phyloP scores from a whole-genome alignment of 2,888 invertebrate genomes.

The Sussaba pulchella region DNA sequence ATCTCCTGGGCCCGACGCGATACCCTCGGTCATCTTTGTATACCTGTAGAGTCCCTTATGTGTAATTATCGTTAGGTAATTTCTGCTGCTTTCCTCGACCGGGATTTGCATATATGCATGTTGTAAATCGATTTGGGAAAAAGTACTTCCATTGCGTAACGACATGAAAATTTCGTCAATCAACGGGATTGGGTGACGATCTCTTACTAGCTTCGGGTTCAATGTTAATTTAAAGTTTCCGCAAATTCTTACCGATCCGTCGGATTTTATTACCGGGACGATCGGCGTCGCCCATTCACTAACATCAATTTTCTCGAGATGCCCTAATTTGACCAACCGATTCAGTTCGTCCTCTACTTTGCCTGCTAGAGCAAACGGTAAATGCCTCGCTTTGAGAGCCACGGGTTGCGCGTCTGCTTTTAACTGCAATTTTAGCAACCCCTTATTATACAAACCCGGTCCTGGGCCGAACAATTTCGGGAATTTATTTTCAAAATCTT shows the following conservation, averaged over 20 bases:
- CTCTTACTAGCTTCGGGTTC: conserved; percentile 72
- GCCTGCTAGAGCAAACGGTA: conserved; percentile 69
- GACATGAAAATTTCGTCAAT: conserved; percentile 64
- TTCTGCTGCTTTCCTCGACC: not conserved
- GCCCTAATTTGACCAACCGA: conserved; percentile 63
- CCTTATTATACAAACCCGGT: conserved; percentile 36
- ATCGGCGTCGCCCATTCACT: conserved; percentile 77
- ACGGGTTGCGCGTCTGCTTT: conserved; percentile 49
- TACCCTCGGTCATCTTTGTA: conserved; percentile 33
- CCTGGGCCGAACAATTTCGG: conserved; percentile 37
- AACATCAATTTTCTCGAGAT: conserved; percentile 65
- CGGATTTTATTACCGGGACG: conserved; percentile 69
- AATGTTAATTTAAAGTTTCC: conserved; percentile 76
- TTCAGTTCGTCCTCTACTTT: conserved; percentile 43
- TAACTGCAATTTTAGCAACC: conserved; percentile 18
- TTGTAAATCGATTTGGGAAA: conserved; percentile 26
- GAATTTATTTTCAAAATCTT: conserved; percentile 16
- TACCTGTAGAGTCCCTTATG: conserved; percentile 28
- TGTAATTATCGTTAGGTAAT: conserved; percentile 21
- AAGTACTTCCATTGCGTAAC: conserved; percentile 27
- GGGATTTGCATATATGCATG: conserved; percentile 10
- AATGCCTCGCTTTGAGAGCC: conserved; percentile 65
- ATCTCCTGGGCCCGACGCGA: conserved; percentile 29
- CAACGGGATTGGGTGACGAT: conserved; percentile 71
- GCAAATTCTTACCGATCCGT: conserved; percentile 15